These are phyloP conservation scores for Empidonax traillii DNA, from an alignment of 2,113 vertebrate species.

Conservation along the genomic window DNA sequence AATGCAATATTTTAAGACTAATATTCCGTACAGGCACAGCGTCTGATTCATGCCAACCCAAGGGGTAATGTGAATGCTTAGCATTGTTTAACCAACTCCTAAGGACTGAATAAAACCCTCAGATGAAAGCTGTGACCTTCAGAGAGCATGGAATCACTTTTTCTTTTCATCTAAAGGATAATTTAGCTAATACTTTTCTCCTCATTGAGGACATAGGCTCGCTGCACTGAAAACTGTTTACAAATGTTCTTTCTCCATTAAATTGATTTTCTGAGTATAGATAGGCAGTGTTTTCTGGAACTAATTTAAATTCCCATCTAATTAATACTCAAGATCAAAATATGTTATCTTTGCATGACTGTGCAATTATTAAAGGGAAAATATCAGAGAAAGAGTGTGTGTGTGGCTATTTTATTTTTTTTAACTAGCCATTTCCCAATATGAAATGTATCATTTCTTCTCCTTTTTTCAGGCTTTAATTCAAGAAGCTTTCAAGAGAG, in stretches of 20 bases:
- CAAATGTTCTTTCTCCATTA: conserved; percentile 70
- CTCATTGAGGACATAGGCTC: conserved; percentile 40
- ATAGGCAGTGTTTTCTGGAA: conserved; percentile 72
- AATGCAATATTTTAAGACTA: conserved; percentile 60
- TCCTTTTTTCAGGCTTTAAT: conserved; percentile 71
- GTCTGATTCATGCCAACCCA: conserved; percentile 32
- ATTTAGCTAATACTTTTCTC: conserved; percentile 60
- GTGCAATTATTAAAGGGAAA: conserved; percentile 72
- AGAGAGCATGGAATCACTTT: conserved; percentile 49
- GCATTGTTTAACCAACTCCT: conserved; percentile 47
- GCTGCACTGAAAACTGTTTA: conserved; percentile 66
- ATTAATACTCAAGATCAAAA: conserved; percentile 78
- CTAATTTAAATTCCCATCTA: conserved; percentile 75
- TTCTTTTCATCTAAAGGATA: conserved; percentile 61
- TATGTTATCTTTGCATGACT: conserved; percentile 76
- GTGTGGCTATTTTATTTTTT: not conserved
- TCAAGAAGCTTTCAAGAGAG: conserved; percentile 69
- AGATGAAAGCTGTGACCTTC: conserved; percentile 65
- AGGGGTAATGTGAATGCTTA: conserved; percentile 25
- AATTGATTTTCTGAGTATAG: conserved; percentile 75
- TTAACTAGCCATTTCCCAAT: conserved; percentile 4
- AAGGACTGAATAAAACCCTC: conserved; percentile 57
- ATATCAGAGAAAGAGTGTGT: conserved; percentile 54
- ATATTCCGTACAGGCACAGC: conserved; percentile 15
- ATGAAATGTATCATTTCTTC: not conserved